Base-by-base conservation (phyloP, 2,888 invertebrate genomes). In the Frankliniella fusca region DNA sequence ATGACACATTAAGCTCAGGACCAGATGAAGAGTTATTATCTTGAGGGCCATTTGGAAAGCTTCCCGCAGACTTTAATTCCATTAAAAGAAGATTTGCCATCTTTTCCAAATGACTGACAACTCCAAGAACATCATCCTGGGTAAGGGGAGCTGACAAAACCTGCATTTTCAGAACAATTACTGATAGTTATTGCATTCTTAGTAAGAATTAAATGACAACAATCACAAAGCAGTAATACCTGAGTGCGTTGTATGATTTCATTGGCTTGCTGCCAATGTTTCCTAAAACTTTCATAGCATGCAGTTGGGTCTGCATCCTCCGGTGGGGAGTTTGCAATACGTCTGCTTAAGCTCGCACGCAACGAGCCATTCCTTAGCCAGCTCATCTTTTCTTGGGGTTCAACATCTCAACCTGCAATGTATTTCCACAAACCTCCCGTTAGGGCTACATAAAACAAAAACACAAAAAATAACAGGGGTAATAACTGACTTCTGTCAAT, bases 201-300 rank as follows among this genome's bases (percentile, higher is more conserved):
- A 10, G 80, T 65, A 61, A 48, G 80, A 48, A 79, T 18, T 81
- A 76, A 48, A 80, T 28, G 80, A 49, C 28, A 20, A 1, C 12
- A 38, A 38, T 5, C 3, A 5, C 38, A 38, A 38, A 50, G 79
- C 80, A 79, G 20, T 18, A n/a, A 83, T 87, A 93, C 93, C 89
- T 93, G 92, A 79, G 93, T 93, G 85, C 93, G 91, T 84, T 91
- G 89, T 85, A 97, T 95, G 83, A 97, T 95, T 85, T 95, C 95
- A 86, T 92, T 90, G 2, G 95, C 95, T 88, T 97, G 97, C 86
- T 96, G 95, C 97, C 97, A 97, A 88, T 97, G 97, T 87, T 95
- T 95, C 87, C 94, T 94, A 89, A 97, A 97, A 86, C 97, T 97
- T 88, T 95, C 96, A 87, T 95, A 95, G 88, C 97, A 97, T 11